These are phyloP conservation scores for Xyliphius kryptos DNA, from an alignment of 2,113 vertebrate genomes.

Conservation along the genomic window DNA sequence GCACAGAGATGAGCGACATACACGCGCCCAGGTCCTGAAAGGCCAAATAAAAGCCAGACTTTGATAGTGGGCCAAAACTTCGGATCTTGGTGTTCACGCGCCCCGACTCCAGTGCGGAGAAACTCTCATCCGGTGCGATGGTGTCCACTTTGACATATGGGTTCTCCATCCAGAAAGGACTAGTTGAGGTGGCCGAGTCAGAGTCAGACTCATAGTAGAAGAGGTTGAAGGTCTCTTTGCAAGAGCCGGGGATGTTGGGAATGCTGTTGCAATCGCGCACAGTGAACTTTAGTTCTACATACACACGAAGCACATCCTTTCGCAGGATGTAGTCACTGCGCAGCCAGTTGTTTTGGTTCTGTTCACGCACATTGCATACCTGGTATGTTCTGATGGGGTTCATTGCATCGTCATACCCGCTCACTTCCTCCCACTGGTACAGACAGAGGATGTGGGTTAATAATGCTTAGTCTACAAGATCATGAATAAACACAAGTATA, in stretches of 20 bases:
- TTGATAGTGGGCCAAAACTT: slow-evolving; percentile 93
- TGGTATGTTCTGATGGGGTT: slow-evolving; percentile 98
- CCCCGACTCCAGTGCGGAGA: slow-evolving; percentile 86
- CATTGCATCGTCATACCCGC: slow-evolving; percentile 93
- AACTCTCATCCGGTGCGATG: slow-evolving; percentile 92
- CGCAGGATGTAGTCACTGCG: slow-evolving; percentile 87
- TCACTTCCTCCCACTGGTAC: slow-evolving; percentile 98
- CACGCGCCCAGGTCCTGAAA: slow-evolving; percentile 97
- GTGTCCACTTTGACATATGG: slow-evolving; percentile 98
- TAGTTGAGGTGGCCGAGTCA: slow-evolving; percentile 86
- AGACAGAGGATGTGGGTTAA: slow-evolving; percentile 9
- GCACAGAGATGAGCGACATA: slow-evolving; percentile 95
- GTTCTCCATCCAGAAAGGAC: slow-evolving; percentile 98
- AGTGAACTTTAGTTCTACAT: slow-evolving; percentile 6
- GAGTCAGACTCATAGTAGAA: slow-evolving; percentile 92
- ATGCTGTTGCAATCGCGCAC: slow-evolving; percentile 91
- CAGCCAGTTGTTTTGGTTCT: slow-evolving; percentile 98
- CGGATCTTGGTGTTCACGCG: slow-evolving; percentile 91
- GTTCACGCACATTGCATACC: slow-evolving; percentile 87
- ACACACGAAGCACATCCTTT: slow-evolving; percentile 65
- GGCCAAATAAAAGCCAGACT: slow-evolving; percentile 93
- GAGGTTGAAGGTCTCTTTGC: slow-evolving; percentile 98
- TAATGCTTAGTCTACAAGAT: too few relatives aligned
- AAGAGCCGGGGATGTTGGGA: slow-evolving; percentile 95
- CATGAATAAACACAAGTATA: neutral